Conservation (phyloP, 2,797 vertebrate genomes). For the Galago senegalensis region DNA sequence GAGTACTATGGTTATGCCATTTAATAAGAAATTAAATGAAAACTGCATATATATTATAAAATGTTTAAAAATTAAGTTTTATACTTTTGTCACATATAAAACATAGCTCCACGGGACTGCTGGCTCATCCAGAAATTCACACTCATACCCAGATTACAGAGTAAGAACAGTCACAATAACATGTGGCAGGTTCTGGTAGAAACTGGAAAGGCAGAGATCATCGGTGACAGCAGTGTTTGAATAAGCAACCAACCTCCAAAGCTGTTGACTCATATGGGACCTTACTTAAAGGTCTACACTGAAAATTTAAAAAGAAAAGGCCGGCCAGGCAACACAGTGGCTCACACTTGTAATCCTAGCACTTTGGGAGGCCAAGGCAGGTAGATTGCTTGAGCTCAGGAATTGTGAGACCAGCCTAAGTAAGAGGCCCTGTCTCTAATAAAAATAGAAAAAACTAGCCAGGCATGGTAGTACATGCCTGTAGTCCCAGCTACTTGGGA, state of each 20-base stretch:
- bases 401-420: no score
- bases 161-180: background rate
- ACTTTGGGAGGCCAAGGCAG: no score
- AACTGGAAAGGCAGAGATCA: background rate
- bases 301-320: slow-evolving; percentile 1
- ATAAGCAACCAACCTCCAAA: background rate
- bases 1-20: background rate
- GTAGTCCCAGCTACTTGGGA: no score
- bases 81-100: slow-evolving; percentile 13
- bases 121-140: slow-evolving; percentile 21
- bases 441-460: no score
- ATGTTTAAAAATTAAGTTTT: slow-evolving; percentile 55
- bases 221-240: background rate
- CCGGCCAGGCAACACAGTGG: no score
- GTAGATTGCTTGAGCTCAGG: no score
- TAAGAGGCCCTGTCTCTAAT: no score
- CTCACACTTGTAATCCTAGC: no score
- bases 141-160: background rate
- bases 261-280: background rate
- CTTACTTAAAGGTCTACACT: background rate
- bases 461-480: no score
- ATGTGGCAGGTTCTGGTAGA: background rate
- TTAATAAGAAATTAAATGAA: background rate
- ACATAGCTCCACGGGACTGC: background rate
- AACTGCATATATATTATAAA: background rate